Conservation (phyloP, 2,888 invertebrate species). For the Leucophenga maculata region DNA sequence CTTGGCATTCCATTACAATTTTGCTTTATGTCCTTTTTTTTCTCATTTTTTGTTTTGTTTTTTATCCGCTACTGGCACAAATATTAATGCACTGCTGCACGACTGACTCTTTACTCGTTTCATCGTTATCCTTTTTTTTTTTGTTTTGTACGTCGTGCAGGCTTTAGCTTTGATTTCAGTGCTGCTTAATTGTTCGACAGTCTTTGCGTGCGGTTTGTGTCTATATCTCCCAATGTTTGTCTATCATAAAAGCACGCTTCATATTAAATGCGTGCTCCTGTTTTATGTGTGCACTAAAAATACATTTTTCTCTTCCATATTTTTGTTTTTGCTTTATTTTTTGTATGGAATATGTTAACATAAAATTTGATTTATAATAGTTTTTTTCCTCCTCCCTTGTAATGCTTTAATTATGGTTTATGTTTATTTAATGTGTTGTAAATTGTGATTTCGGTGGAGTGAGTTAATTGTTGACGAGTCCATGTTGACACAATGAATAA, state of each 20-base stretch:
- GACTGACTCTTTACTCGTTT: constrained; percentile 1
- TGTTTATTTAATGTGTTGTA: too few species aligned
- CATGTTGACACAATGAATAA: too few species aligned
- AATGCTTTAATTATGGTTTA: constrained; percentile 10
- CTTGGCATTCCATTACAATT: background rate
- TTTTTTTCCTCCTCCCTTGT: too few species aligned
- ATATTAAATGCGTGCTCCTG: background rate
- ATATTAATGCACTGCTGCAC: constrained; percentile 10
- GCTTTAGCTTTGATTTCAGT: constrained; percentile 16
- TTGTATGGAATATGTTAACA: too few species aligned
- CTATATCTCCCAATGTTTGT: background rate
- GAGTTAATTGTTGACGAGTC: too few species aligned
- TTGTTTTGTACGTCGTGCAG: background rate
- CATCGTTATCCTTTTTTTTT: constrained; percentile 3
- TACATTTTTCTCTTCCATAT: too few species aligned
- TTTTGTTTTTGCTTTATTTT: too few species aligned
- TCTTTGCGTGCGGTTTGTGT: constrained; percentile 9
- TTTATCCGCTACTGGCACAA: background rate
- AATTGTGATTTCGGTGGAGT: too few species aligned
- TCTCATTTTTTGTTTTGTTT: too few species aligned
- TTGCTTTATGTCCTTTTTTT: background rate
- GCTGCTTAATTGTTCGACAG: constrained; percentile 11
- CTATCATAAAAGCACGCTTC: background rate
- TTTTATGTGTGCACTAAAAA: background rate
- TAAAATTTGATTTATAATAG: too few species aligned